Evolutionary conservation across 2,888 invertebrate species (phyloP).

Genomic region (Oligia latruncula): DNA sequence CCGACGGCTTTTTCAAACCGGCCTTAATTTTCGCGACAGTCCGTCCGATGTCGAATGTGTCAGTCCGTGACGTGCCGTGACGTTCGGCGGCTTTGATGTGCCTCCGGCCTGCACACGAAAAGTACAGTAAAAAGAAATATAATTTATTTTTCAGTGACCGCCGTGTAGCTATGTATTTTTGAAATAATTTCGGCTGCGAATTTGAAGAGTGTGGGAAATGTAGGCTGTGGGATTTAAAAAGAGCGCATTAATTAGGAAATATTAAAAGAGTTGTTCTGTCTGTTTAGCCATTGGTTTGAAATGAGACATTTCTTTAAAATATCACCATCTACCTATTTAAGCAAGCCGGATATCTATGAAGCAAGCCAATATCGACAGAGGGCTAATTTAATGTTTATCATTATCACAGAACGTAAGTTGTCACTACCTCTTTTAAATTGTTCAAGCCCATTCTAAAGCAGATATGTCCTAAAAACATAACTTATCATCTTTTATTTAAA

Average conservation of each 20-base stretch:
- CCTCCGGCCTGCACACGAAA: constrained; percentile 63
- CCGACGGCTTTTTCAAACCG: constrained; percentile 61
- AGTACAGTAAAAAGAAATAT: constrained; percentile 62
- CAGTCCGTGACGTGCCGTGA: constrained; percentile 77
- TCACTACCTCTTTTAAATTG: neutral
- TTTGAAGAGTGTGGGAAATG: constrained; percentile 10
- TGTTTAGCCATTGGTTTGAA: neutral
- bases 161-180: constrained; percentile 41
- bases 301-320: neutral
- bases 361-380: neutral
- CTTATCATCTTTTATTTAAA: constrained; percentile 47
- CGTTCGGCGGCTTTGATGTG: constrained; percentile 80
- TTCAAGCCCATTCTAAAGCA: constrained; percentile 10
- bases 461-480: constrained; percentile 42
- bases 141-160: constrained; percentile 61
- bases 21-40: constrained; percentile 81
- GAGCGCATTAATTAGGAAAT: neutral
- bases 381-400: neutral
- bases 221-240: neutral
- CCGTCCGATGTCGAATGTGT: constrained; percentile 80
- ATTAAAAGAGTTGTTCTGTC: neutral
- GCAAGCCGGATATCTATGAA: neutral
- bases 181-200: constrained; percentile 36
- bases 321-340: neutral
- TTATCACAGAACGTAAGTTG: neutral